These are phyloP conservation scores for Chaetura pelagica DNA, from an alignment of 2,113 vertebrate genomes.

Conservation along the genomic window DNA sequence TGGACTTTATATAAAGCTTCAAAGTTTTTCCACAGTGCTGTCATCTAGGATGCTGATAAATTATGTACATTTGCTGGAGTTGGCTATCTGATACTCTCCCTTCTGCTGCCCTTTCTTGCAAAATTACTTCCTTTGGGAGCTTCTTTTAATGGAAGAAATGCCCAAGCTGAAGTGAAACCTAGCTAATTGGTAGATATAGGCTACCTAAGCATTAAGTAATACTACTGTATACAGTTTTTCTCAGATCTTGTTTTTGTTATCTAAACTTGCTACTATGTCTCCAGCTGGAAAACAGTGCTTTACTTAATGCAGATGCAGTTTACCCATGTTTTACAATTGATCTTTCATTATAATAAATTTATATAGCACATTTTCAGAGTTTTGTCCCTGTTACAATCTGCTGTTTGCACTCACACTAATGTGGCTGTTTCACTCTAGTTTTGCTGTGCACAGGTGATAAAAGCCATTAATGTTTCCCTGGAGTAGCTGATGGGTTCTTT, in stretches of 20 bases:
- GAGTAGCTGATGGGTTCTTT: background rate
- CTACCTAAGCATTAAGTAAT: background rate
- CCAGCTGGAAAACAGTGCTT: background rate
- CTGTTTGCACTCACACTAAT: background rate
- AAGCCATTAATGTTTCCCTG: background rate
- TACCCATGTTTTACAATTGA: background rate
- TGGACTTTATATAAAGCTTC: background rate
- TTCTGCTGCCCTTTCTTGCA: background rate
- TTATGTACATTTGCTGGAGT: background rate
- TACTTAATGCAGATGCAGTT: background rate
- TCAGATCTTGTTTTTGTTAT: background rate
- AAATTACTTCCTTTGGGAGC: conserved; percentile 46
- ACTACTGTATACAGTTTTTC: background rate
- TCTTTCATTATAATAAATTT: background rate
- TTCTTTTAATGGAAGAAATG: background rate
- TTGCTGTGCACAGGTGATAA: background rate
- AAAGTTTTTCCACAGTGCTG: fast-evolving
- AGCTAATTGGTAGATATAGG: background rate
- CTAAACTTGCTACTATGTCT: background rate
- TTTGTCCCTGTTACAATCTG: background rate
- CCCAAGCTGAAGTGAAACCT: background rate
- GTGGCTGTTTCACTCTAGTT: background rate
- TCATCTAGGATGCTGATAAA: background rate
- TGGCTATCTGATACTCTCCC: background rate
- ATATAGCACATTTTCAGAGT: background rate